These are phyloP conservation scores for Mechanitis messenoides DNA, from an alignment of 2,888 invertebrate genomes.

Conservation along the genomic window DNA sequence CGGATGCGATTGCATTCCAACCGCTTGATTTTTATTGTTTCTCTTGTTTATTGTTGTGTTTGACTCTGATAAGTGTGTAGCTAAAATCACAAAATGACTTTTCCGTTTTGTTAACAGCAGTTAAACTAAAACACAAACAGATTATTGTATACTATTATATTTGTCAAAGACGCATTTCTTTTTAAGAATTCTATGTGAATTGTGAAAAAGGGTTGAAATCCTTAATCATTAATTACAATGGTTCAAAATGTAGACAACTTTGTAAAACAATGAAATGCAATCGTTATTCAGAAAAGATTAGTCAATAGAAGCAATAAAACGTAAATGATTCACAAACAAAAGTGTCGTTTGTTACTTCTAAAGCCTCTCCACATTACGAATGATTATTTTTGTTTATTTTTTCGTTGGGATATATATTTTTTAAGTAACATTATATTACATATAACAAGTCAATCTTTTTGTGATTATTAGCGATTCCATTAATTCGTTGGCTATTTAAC, in stretches of 20 bases:
- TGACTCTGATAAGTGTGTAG: slow-evolving; percentile 17
- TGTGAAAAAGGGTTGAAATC: not conserved
- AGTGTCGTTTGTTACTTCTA: slow-evolving; percentile 50
- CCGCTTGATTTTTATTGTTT: slow-evolving; percentile 40
- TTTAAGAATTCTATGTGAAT: no score
- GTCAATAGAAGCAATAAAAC: slow-evolving; percentile 29
- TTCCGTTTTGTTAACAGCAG: no score
- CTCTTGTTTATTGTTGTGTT: slow-evolving; percentile 20
- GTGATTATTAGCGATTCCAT: no score
- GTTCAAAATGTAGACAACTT: slow-evolving; percentile 16
- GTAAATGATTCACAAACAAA: slow-evolving; percentile 37
- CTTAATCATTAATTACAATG: not conserved
- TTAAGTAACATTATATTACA: no score
- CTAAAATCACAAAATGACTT: no score
- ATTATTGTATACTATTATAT: no score
- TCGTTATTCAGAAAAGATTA: slow-evolving; percentile 24
- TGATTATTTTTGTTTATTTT: not conserved
- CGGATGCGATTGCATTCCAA: slow-evolving; percentile 38
- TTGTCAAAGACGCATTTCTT: no score
- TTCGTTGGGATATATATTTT: not conserved
- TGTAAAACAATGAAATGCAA: slow-evolving; percentile 17
- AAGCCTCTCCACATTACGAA: slow-evolving; percentile 15
- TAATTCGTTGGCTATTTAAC: no score
- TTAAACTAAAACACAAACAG: no score
- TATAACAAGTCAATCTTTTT: no score